Percentiles rank a stretch among this genome's conserved stretches.
Conservation (phyloP, 2,113 vertebrate genomes). For the Scomber scombrus region DNA sequence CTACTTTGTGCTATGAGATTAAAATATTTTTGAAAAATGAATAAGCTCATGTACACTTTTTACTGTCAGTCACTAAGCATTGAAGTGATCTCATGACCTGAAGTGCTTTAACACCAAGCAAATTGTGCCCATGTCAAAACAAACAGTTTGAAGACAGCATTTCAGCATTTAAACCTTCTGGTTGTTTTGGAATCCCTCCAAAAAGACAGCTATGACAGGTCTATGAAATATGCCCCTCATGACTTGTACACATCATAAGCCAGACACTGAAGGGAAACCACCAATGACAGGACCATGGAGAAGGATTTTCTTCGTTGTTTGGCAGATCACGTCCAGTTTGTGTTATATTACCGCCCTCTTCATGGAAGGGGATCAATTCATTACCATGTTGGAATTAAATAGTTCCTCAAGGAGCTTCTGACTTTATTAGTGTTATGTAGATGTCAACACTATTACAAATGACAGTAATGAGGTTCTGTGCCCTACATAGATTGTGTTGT, state of each 20-base stretch:
- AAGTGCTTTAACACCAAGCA: no score
- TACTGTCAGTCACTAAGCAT: no score
- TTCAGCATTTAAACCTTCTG: no score
- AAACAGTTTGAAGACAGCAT: no score
- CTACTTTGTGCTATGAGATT: no score
- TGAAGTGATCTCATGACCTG: no score
- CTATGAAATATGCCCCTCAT: background rate
- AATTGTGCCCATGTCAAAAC: no score
- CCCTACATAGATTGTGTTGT: slow-evolving; percentile 1
- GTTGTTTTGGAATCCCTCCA: no score
- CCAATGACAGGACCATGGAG: background rate
- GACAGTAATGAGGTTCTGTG: slow-evolving; percentile 10
- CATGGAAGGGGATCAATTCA: slow-evolving; percentile 15
- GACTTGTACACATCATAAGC: background rate
- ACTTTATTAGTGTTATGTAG: background rate
- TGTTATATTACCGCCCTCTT: background rate
- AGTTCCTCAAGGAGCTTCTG: background rate
- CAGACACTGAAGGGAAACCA: background rate
- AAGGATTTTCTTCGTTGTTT: no score
- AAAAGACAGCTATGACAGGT: background rate
- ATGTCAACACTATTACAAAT: slow-evolving; percentile 15
- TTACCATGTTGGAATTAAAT: slow-evolving; percentile 12
- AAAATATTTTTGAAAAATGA: no score
- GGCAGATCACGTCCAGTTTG: no score
- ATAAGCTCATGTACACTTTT: no score